Conservation (phyloP, 2,888 invertebrate species). For the Girardia tigrina region DNA sequence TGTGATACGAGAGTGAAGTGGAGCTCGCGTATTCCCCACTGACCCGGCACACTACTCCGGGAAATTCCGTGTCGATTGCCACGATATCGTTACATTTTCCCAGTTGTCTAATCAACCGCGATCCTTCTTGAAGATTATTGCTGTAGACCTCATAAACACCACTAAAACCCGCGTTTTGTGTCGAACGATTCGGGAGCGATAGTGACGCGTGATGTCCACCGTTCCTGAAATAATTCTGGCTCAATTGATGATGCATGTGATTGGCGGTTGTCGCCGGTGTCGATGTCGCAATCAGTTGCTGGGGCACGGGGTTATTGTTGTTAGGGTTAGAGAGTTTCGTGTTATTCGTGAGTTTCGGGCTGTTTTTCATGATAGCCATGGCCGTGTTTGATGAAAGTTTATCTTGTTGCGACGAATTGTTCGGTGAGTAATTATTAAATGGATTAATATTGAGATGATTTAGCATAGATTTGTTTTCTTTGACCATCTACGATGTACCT, state of each 20-base stretch:
- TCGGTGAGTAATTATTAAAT: neutral
- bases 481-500: slow-evolving; percentile 17
- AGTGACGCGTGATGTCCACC: neutral
- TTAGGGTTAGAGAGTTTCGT: neutral
- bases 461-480: slow-evolving; percentile 15
- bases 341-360: neutral
- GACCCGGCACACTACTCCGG: slow-evolving; percentile 87
- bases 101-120: slow-evolving; percentile 26
- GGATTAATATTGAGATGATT: neutral
- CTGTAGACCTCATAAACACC: slow-evolving; percentile 25
- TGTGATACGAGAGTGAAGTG: slow-evolving; percentile 62
- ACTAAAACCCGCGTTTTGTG: neutral
- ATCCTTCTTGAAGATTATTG: slow-evolving; percentile 24
- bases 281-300: too few relatives aligned
- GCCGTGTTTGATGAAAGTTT: neutral
- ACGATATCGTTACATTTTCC: neutral
- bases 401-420: neutral
- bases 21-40: slow-evolving; percentile 61
- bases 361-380: neutral
- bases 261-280: neutral
- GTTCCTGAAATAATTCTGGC: neutral
- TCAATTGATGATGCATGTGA: neutral
- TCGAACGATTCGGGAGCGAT: too few relatives aligned
- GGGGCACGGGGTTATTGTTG: too few relatives aligned
- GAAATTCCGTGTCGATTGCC: slow-evolving; percentile 78